Conservation (phyloP, 2,113 vertebrate species). For the Podarcis cretensis region DNA sequence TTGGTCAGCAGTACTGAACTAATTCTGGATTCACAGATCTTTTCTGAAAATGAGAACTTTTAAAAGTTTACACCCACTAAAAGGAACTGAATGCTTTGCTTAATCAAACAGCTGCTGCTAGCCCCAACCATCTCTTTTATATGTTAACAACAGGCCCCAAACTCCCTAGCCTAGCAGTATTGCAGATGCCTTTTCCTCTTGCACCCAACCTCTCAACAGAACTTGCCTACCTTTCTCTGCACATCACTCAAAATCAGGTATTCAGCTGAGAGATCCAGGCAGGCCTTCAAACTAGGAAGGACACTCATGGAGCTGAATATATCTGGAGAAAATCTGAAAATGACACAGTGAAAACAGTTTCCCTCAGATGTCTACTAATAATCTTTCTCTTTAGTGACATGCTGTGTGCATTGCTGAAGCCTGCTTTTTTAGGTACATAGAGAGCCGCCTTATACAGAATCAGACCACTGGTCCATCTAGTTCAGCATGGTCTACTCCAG, state of each 20-base stretch:
- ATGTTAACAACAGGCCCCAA: background rate
- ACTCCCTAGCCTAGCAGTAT: background rate
- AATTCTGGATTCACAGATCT: background rate
- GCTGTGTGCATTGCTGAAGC: background rate
- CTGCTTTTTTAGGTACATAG: background rate
- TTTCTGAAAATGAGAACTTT: background rate
- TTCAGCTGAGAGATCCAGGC: constrained; percentile 92
- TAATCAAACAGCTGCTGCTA: background rate
- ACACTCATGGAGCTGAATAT: constrained; percentile 86
- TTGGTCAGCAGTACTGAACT: background rate
- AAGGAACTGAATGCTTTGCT: background rate
- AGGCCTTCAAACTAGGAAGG: constrained; percentile 92
- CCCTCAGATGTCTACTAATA: no score
- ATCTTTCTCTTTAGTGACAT: background rate
- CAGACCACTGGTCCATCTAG: no score
- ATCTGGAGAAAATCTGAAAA: constrained; percentile 90
- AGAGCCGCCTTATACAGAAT: no score
- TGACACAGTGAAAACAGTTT: background rate
- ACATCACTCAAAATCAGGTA: constrained; percentile 96
- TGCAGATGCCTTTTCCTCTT: background rate
- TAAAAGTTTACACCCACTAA: background rate
- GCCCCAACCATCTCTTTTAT: background rate
- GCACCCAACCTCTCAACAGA: background rate
- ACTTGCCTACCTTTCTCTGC: constrained; percentile 89
- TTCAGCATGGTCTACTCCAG: no score